Base-by-base conservation (phyloP, 2,797 vertebrate species). In the Odontamblyopus rebecca region DNA sequence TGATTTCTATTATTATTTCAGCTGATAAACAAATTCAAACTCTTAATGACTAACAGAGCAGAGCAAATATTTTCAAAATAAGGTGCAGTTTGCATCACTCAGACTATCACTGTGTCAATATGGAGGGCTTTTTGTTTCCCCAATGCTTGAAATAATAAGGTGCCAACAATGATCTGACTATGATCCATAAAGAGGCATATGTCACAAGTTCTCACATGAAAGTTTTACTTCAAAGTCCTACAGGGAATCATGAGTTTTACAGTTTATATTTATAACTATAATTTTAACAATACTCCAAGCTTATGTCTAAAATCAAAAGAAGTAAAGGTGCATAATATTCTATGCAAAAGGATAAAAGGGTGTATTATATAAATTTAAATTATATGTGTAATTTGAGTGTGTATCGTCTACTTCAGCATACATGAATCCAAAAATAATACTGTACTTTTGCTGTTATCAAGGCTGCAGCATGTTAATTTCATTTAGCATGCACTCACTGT, bases 401-500 rank as follows among this genome's bases (percentile, higher is more conserved):
- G 16, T 6, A 57, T 74, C 77, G 71, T 77, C 53, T 57, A 71
- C 23, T 57, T 23, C 71, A 89, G 85, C 82, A 82, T 72, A 71
- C 77, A 84, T 83, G 92, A 89, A 94, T 95, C 90, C 93, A 93
- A 92, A 94, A 95, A 95, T 96, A 96, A 98, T 96, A 95, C 85
- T 93, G 93, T 95, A 92, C 93, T 93, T 82, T 93, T 91, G 91
- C 95, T 92, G 91, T 93, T 91, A 85, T 90, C 88, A 74, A 86
- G 72, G 76, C 80, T 83, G 86, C 95, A 97, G 95, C 96, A 96
- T 95, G 96, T 98, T 98, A 96, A 97, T 98, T 99, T 97, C 95
- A 98, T 98, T 97, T 98, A 97, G 97, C 96, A 96, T 89, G 93
- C 96, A 94, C 94, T 96, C 95, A 97, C 96, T 95, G 96, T 96